These are phyloP conservation scores for Echiichthys vipera DNA, from an alignment of 2,797 vertebrate genomes.

Conservation along the genomic window DNA sequence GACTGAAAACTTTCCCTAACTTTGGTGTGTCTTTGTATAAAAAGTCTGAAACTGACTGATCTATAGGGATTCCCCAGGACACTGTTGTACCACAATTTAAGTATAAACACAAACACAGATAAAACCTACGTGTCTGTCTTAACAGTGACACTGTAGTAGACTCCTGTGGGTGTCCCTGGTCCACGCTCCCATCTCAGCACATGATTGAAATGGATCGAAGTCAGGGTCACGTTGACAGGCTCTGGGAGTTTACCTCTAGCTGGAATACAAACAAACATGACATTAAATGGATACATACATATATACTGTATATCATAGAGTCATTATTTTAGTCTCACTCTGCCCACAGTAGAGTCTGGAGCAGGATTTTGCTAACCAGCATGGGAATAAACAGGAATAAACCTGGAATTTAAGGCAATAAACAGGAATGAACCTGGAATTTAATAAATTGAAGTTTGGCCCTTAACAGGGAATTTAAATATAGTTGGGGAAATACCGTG, in stretches of 20 bases:
- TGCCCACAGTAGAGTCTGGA: too few relatives aligned
- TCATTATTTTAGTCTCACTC: too few relatives aligned
- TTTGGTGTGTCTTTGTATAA: constrained; percentile 1
- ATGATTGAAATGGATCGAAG: constrained; percentile 21
- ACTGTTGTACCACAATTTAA: not conserved
- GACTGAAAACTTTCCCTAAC: not conserved
- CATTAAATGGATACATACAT: not conserved
- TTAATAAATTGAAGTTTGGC: too few relatives aligned
- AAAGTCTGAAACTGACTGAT: not conserved
- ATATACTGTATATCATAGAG: too few relatives aligned
- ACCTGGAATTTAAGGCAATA: too few relatives aligned
- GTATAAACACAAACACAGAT: not conserved
- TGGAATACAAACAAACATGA: constrained; percentile 51
- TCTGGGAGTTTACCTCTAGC: constrained; percentile 41
- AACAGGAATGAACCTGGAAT: too few relatives aligned
- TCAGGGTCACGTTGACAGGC: constrained; percentile 34
- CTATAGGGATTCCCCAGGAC: not conserved
- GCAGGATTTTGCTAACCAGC: too few relatives aligned
- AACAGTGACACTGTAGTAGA: constrained; percentile 40
- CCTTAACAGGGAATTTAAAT: too few relatives aligned
- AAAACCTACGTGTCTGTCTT: not conserved
- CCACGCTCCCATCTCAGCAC: constrained; percentile 66
- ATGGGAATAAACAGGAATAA: too few relatives aligned
- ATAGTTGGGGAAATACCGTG: too few relatives aligned
- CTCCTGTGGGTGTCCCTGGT: constrained; percentile 37